Base-by-base conservation (phyloP, 2,113 vertebrate species). In the Actenoides hombroni region DNA sequence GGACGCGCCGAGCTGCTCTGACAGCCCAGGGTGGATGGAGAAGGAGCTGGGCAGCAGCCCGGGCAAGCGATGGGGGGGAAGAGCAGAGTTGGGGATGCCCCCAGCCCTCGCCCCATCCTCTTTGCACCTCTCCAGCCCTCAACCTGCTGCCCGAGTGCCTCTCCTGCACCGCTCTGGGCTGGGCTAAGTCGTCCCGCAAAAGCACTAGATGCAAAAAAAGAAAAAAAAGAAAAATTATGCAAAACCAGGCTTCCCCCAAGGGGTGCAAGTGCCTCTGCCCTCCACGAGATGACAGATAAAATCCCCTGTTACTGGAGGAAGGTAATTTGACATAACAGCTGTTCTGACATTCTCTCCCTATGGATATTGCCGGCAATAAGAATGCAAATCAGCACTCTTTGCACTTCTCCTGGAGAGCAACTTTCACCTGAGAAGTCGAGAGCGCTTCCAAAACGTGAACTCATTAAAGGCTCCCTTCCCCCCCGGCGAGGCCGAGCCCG, bases 321-420 rank as follows among this genome's bases (percentile, higher is more conserved):
- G 97, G 92, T 97, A 96, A 97, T 95, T 94, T 97, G 97, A 97
- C 93, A 95, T 96, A 97, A 96, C 95, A 97, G 95, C 97, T 97
- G 95, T 96, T 96, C 95, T 97, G 97, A 97, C 96, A 96, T 96
- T 96, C 95, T 94, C 92, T 96, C 97, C 95, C 96, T n/a, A 92
- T 92, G 96, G 97, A 97, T 96, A 94, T 85, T 81, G 94, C 94
- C 33, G 6, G 95, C 96, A 96, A 96, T 97, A 96, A 96, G 96
- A 96, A 97, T 97, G 97, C 96, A 97, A 97, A 97, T 97, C 83
- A 95, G 94, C 59, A 37, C 79, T 90, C 93, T 94, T 61, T 90
- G 86, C 88, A 73, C 96, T 97, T 86, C 96, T 95, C 88, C 94
- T 11, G 61, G 90, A 94, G 94, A 96, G 90, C 76, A 92, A 96